These are phyloP conservation scores for Ichneumon xanthorius DNA, from an alignment of 2,888 invertebrate genomes.

Conservation along the genomic window DNA sequence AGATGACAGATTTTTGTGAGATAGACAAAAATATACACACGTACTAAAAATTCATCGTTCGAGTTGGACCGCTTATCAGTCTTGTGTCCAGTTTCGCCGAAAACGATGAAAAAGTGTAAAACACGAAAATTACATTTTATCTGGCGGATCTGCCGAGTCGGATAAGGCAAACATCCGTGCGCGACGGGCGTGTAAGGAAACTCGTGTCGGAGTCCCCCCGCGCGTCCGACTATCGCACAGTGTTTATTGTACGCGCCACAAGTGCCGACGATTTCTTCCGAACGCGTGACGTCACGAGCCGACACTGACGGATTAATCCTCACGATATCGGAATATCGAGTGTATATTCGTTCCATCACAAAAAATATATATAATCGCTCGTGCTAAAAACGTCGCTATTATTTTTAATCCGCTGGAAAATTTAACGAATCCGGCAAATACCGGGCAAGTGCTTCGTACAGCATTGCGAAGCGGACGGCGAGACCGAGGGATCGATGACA, in stretches of 20 bases:
- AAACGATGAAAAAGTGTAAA: constrained; percentile 67
- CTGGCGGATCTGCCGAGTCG: constrained; percentile 66
- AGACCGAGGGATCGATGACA: neutral
- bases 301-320: constrained; percentile 63
- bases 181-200: constrained; percentile 58
- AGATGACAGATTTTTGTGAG: neutral
- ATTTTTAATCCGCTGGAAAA: constrained; percentile 24
- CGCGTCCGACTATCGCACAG: constrained; percentile 4
- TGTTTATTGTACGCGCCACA: constrained; percentile 14
- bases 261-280: constrained; percentile 43
- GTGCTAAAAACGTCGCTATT: constrained; percentile 40
- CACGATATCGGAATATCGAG: constrained; percentile 61
- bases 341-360: constrained; percentile 39
- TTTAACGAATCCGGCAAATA: neutral
- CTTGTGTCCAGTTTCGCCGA: constrained; percentile 34
- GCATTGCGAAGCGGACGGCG: neutral
- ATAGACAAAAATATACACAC: neutral
- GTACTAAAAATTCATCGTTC: neutral
- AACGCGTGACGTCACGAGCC: constrained; percentile 65
- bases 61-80: neutral
- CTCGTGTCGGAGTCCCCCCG: constrained; percentile 17
- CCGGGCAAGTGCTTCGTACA: no score
- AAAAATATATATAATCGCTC: constrained; percentile 23
- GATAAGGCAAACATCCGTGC: constrained; percentile 67
- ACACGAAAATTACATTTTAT: constrained; percentile 71